Percentiles rank a stretch among this genome's conserved stretches.
Evolutionary conservation across 2,888 invertebrate genomes (phyloP).

Genomic region (Podotricha telesiphe): DNA sequence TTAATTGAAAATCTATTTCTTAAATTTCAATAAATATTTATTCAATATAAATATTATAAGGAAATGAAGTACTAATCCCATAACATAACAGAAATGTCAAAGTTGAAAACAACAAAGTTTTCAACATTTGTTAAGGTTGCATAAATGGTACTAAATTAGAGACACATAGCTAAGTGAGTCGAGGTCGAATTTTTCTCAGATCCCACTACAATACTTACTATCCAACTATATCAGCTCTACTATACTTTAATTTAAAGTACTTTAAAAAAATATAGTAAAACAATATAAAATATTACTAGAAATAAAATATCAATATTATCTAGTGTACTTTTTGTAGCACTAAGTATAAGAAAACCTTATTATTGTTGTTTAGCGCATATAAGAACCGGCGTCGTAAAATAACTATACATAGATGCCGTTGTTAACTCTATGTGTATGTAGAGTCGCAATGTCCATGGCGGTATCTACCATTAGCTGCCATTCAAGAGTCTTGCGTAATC

Average conservation of each 20-base stretch:
- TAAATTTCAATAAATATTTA: too few relatives aligned
- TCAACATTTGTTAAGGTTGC: conserved; percentile 25
- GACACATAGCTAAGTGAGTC: conserved; percentile 34
- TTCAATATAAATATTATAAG: too few relatives aligned
- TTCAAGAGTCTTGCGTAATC: conserved; percentile 21
- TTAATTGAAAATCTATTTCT: too few relatives aligned
- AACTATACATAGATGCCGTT: conserved; percentile 19
- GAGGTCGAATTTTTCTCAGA: conserved; percentile 46
- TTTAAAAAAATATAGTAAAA: not conserved
- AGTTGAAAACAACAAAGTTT: conserved; percentile 11
- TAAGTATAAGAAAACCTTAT: not conserved
- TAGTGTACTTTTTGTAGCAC: not conserved
- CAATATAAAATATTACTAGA: not conserved
- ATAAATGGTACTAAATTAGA: conserved; percentile 36
- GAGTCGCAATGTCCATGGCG: conserved; percentile 20
- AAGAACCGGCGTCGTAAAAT: conserved; percentile 20
- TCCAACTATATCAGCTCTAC: not conserved
- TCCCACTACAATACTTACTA: conserved; percentile 27
- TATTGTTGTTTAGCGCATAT: conserved; percentile 12
- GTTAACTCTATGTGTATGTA: conserved; percentile 11
- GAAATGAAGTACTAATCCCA: not conserved
- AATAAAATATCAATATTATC: not conserved
- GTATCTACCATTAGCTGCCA: conserved; percentile 27
- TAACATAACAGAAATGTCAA: conserved; percentile 1
- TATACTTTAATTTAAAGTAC: not conserved